Evolutionary conservation across 2,113 vertebrate genomes (phyloP).

Genomic region (Herpetotheres cachinnans): DNA sequence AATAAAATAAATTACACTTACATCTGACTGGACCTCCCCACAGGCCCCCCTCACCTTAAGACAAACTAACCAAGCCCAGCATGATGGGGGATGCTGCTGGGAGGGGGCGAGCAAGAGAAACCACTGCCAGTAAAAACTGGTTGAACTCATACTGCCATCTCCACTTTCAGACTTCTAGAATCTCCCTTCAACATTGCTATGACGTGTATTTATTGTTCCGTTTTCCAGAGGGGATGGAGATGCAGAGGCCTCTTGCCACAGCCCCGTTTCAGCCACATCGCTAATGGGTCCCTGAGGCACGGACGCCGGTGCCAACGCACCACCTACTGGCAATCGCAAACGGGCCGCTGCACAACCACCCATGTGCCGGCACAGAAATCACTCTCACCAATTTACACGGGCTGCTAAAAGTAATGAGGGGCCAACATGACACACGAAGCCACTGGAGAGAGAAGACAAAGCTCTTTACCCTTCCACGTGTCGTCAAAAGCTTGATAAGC

Average conservation of each 20-base stretch:
- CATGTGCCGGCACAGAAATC: not conserved
- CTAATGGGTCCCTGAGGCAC: too few relatives aligned
- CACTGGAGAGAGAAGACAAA: not conserved
- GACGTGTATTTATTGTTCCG: fast-evolving
- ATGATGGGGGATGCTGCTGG: not conserved
- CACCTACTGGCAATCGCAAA: not conserved
- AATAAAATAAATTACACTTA: not conserved
- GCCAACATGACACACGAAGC: not conserved
- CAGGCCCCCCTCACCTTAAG: not conserved
- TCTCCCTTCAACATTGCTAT: not conserved
- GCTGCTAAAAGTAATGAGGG: not conserved
- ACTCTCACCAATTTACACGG: not conserved
- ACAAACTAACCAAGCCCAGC: not conserved
- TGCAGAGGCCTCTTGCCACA: fast-evolving
- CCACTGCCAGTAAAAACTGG: not conserved
- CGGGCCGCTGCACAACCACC: too few relatives aligned
- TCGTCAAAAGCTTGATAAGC: not conserved
- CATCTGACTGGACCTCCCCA: not conserved
- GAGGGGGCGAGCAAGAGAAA: not conserved
- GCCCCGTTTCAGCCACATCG: fast-evolving
- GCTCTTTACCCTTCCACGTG: not conserved
- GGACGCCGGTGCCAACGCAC: not conserved
- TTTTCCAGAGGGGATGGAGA: not conserved
- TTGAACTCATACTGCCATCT: not conserved
- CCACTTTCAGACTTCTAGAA: fast-evolving